Evolutionary conservation across 2,888 invertebrate species (phyloP), one percentile per base, ranked within the genome.

Genomic region (Schizaphis graminum): DNA sequence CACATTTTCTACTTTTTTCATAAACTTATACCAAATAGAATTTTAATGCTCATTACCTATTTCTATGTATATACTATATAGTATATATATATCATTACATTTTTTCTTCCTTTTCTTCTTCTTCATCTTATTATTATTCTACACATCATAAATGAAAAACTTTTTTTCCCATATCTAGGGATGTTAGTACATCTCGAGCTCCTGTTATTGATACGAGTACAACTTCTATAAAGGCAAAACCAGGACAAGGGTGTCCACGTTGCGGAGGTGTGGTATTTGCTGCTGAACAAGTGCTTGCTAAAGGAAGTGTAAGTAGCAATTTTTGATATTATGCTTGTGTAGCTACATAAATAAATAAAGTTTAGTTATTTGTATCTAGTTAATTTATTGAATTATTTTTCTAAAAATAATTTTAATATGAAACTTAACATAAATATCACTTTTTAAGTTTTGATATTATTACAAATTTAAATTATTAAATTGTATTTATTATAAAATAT

Each of bases 261-360:
- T 98, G 98, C 96, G 98, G 98, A 91, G 98, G 98, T 89, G 97
- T 98, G 53, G 98, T 98, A 41, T 99, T 98, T 96, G 98, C 98
- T 95, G 99, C 99, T 89, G 99, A 99, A 96, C 98, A 98, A 96
- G 98, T 99, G 94, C 96, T 99, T 94, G 98, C 99, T 92, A 99
- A 98, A 96, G 98, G 98, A 95, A 97, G 97, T 94, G 96, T 96
- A 95, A 95, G 95, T 95, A 84, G 47, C 28, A 56, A 10, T 89
- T 44, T 56, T 84, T 16, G 5, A 57, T 3, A 21, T 5, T 77
- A 35, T 77, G 0, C 21, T 21, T 35, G 16, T 35, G 21, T 35
- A 77, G 8, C 35, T 21, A 8, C 21, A 35, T 8, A 21, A 77
- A 77, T 77, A 77, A 35, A 77, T 35, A 8, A 77, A 21, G 21